phyloP scores from a whole-genome alignment of 2,888 invertebrate genomes.

The Sminthurides aquaticus region DNA sequence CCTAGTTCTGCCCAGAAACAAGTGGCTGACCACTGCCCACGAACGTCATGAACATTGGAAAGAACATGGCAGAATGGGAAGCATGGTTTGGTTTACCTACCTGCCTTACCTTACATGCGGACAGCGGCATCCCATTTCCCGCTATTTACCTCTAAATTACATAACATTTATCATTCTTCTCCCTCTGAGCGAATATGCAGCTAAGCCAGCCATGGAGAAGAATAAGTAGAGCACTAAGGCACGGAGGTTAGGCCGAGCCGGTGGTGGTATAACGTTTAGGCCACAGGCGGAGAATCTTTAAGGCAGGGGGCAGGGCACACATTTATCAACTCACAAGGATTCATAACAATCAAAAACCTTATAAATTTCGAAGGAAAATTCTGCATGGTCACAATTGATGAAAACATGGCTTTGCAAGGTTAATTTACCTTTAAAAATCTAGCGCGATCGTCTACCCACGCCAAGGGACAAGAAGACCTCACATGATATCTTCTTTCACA shows the following conservation, averaged over 20 bases:
- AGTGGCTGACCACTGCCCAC: not conserved
- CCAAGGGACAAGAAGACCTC: not conserved
- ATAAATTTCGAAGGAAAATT: not conserved
- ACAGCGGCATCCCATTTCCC: no score
- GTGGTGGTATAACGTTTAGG: no score
- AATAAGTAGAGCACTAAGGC: not conserved
- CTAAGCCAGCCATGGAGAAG: not conserved
- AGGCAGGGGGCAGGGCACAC: not conserved
- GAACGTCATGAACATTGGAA: no score
- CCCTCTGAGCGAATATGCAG: not conserved
- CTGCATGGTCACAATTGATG: not conserved
- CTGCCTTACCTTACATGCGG: no score
- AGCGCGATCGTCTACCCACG: not conserved
- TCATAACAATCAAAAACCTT: not conserved
- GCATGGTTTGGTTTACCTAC: no score
- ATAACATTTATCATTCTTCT: not conserved
- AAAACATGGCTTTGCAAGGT: not conserved
- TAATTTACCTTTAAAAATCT: not conserved
- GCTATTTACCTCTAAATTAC: not conserved
- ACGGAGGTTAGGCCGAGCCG: not conserved
- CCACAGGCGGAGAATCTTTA: not conserved
- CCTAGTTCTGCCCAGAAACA: not conserved
- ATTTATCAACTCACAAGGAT: not conserved
- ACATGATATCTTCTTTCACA: no score
- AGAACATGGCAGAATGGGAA: no score